A percentile compares a stretch with the other conserved stretches of the same genome.
Conservation (phyloP, 2,113 vertebrate species). For the Micromys minutus region DNA sequence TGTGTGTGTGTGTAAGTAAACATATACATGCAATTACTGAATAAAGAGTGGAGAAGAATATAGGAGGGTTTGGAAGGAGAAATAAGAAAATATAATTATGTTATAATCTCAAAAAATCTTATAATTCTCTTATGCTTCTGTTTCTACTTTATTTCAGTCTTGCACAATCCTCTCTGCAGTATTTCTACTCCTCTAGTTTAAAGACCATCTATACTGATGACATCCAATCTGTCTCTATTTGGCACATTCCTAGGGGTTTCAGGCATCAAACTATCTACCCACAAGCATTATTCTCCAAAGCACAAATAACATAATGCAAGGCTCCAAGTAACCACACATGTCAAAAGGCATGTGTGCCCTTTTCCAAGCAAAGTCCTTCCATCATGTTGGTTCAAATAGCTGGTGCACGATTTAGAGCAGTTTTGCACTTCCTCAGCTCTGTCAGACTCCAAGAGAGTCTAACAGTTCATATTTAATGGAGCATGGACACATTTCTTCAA, state of each 20-base stretch:
- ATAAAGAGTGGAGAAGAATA: not conserved
- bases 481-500: not conserved
- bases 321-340: not conserved
- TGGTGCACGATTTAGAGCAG: not conserved
- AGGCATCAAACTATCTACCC: not conserved
- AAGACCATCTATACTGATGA: not conserved
- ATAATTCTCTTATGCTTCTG: accelerated
- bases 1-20: not conserved
- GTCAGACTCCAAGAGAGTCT: not conserved
- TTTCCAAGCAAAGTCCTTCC: not conserved
- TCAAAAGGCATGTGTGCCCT: not conserved
- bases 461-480: not conserved
- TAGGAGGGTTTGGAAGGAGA: not conserved
- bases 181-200: not conserved
- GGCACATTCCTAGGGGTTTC: not conserved
- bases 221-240: not conserved
- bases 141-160: not conserved
- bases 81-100: not conserved
- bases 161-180: not conserved
- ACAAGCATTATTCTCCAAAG: not conserved
- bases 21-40: not conserved
- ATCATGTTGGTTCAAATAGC: not conserved
- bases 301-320: not conserved
- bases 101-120: not conserved
- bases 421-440: no score